phyloP scores from a whole-genome alignment of 2,888 invertebrate genomes.

The Tigriopus californicus region DNA sequence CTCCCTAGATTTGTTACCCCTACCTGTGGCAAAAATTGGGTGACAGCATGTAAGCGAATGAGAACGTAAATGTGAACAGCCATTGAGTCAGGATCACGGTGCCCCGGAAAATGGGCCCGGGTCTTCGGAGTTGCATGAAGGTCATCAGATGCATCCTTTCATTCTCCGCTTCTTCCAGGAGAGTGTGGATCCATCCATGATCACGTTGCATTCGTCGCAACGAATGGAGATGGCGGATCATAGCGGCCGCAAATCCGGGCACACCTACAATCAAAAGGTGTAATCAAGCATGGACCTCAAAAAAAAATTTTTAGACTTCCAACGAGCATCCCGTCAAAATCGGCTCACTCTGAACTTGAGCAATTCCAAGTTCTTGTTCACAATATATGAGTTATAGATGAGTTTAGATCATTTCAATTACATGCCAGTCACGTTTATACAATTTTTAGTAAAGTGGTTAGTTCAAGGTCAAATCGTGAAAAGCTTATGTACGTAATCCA shows the following conservation, averaged over 20 bases:
- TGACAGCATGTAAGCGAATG: slow-evolving; percentile 24
- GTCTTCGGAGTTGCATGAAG: slow-evolving; percentile 25
- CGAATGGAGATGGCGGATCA: slow-evolving; percentile 26
- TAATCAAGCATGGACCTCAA: background rate
- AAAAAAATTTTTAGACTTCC: too few species aligned
- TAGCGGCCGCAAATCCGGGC: slow-evolving; percentile 28
- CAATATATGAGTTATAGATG: too few species aligned
- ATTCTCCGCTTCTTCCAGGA: slow-evolving; percentile 28
- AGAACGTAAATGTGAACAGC: slow-evolving; percentile 24
- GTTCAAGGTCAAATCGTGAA: too few species aligned
- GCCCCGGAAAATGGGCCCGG: slow-evolving; percentile 23
- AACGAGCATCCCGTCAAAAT: too few species aligned
- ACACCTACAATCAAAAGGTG: slow-evolving; percentile 24
- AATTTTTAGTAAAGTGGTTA: too few species aligned
- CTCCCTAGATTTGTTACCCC: background rate
- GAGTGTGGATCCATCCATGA: slow-evolving; percentile 28
- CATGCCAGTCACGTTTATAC: too few species aligned
- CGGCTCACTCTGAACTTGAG: too few species aligned
- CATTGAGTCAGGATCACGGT: slow-evolving; percentile 25
- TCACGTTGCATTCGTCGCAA: slow-evolving; percentile 25
- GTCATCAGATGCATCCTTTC: slow-evolving; percentile 28
- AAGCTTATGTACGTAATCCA: too few species aligned
- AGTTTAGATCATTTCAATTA: too few species aligned
- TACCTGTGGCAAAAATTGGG: slow-evolving; percentile 24
- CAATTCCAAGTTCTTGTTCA: too few species aligned